A percentile compares a stretch with the other conserved stretches of the same genome.
phyloP scores from a whole-genome alignment of 2,888 invertebrate genomes.

The Nemotelus nigrinus region DNA sequence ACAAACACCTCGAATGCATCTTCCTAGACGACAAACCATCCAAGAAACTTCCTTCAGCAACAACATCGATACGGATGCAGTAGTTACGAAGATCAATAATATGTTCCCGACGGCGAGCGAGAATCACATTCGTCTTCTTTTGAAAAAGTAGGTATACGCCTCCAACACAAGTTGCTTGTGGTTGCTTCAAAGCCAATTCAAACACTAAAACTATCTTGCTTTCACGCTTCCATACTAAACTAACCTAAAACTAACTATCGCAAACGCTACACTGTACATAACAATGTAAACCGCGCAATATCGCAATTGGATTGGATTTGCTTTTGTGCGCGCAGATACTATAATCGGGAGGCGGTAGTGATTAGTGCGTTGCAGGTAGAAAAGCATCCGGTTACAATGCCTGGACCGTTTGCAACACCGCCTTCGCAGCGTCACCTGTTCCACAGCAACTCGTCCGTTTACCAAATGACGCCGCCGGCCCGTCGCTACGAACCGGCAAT shows the following conservation, averaged over 20 bases:
- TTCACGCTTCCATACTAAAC: slow-evolving; percentile 50
- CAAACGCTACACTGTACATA: slow-evolving; percentile 27
- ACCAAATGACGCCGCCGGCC: slow-evolving; percentile 76
- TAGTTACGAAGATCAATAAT: slow-evolving; percentile 82
- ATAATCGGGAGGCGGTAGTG: slow-evolving; percentile 91
- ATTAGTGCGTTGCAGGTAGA: slow-evolving; percentile 93
- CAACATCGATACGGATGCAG: slow-evolving; percentile 75
- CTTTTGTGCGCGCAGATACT: slow-evolving; percentile 75
- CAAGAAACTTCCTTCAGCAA: slow-evolving; percentile 74
- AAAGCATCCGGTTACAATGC: slow-evolving; percentile 88
- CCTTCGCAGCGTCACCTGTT: slow-evolving; percentile 72
- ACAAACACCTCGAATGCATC: slow-evolving; percentile 56
- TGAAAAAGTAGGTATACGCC: slow-evolving; percentile 81
- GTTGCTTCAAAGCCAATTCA: slow-evolving; percentile 24
- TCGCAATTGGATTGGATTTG: slow-evolving; percentile 5
- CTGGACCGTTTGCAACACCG: slow-evolving; percentile 82
- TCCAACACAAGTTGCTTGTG: neutral
- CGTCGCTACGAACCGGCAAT: slow-evolving; percentile 67
- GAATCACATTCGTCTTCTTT: slow-evolving; percentile 83
- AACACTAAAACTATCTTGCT: slow-evolving; percentile 48
- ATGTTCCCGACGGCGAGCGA: slow-evolving; percentile 93
- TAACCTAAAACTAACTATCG: slow-evolving; percentile 31
- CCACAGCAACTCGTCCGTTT: slow-evolving; percentile 67
- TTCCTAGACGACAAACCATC: slow-evolving; percentile 58
- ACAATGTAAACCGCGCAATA: neutral